A percentile compares a stretch with the other conserved stretches of the same genome.
Evolutionary conservation across 2,888 invertebrate species (phyloP).

Genomic region (Cataglyphis altisquamis): DNA sequence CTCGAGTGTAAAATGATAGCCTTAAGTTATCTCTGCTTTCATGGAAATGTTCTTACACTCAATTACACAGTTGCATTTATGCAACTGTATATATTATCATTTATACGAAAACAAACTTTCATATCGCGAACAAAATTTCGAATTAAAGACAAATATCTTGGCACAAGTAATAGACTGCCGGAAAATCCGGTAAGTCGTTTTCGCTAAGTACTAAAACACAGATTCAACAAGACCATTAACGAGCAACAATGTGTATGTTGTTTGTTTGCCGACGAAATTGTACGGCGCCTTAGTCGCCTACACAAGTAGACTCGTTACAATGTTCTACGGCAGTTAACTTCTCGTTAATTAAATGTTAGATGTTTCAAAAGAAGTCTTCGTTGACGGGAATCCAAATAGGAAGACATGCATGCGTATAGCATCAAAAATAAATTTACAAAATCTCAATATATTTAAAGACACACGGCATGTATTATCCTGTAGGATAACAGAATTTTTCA

Average conservation of each 20-base stretch:
- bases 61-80: conserved; percentile 15
- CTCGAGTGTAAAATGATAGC: conserved; percentile 11
- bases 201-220: not conserved
- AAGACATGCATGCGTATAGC: not conserved
- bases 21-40: conserved; percentile 3
- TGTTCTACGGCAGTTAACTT: not conserved
- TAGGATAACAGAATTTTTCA: too few relatives aligned
- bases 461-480: too few relatives aligned
- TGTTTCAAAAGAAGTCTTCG: not conserved
- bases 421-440: not conserved
- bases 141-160: not conserved
- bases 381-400: not conserved
- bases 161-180: not conserved
- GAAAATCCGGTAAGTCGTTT: not conserved
- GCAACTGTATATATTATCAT: not conserved
- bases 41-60: not conserved
- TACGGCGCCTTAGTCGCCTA: not conserved
- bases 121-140: not conserved
- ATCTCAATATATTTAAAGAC: not conserved
- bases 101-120: conserved; percentile 1
- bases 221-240: not conserved
- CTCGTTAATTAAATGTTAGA: conserved; percentile 17
- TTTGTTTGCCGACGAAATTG: not conserved
- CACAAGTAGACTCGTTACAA: conserved; percentile 28
- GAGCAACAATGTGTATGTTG: not conserved